Evolutionary conservation across 2,797 vertebrate genomes (phyloP).

Genomic region (Toxotes lorentzi): DNA sequence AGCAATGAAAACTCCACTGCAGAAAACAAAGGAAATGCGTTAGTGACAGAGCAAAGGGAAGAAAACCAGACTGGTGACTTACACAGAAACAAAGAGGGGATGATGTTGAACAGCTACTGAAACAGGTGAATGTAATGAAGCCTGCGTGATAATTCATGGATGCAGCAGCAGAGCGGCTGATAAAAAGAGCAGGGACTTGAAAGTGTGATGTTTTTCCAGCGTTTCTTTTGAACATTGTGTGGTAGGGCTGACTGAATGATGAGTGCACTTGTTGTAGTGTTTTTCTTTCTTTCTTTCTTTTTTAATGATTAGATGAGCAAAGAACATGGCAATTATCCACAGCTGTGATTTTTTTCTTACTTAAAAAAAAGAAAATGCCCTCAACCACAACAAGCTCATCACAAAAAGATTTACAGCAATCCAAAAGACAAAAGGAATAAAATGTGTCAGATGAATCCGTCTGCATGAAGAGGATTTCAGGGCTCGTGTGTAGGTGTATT

Average conservation of each 20-base stretch:
- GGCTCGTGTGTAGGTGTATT: slow-evolving; percentile 75
- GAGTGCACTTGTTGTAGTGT: slow-evolving; percentile 57
- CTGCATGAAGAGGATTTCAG: slow-evolving; percentile 67
- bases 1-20: slow-evolving; percentile 41
- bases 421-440: slow-evolving; percentile 57
- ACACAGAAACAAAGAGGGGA: slow-evolving; percentile 8
- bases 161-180: slow-evolving; percentile 53
- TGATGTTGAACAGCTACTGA: slow-evolving; percentile 31
- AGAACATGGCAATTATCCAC: slow-evolving; percentile 53
- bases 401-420: slow-evolving; percentile 50
- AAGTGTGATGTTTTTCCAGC: slow-evolving; percentile 66
- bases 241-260: slow-evolving; percentile 60
- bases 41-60: slow-evolving; percentile 11
- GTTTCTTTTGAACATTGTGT: slow-evolving; percentile 47
- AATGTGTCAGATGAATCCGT: slow-evolving; percentile 73
- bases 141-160: slow-evolving; percentile 53
- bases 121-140: slow-evolving; percentile 56
- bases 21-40: slow-evolving; percentile 44
- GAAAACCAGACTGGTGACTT: slow-evolving; percentile 57
- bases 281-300: slow-evolving; percentile 25
- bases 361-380: slow-evolving; percentile 45
- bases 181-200: slow-evolving; percentile 51
- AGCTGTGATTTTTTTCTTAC: not conserved
- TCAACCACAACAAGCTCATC: slow-evolving; percentile 49
- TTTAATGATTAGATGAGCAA: slow-evolving; percentile 51